Evolutionary conservation across 2,888 invertebrate genomes (phyloP), one percentile per base, ranked within the genome.

Genomic region (Atherix ibis): DNA sequence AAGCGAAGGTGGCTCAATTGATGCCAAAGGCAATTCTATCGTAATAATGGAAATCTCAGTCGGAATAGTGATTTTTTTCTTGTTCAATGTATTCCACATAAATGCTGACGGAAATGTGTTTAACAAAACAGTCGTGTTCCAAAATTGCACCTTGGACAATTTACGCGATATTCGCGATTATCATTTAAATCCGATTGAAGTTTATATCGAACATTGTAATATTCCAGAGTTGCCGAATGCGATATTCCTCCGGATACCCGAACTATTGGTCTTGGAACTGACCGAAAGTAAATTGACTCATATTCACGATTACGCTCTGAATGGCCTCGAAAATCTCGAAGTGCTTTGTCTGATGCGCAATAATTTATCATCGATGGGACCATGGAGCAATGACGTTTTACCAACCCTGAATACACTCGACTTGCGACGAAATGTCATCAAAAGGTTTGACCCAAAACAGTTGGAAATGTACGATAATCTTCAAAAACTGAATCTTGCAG

Each of bases 371-470:
- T 27, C 41, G 13, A 37, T 62, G 1, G 48, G 49, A 17, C 48
- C 54, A 3, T 62, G 59, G 58, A 48, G 55, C 4, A 43, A 46
- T 27, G 44, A 49, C 9, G 52, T 53, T n/a, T 38, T 60, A 28
- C 40, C 38, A 2, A 48, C 48, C 1, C 43, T 61, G 2, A 38
- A 38, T 5, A 38, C 46, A 3, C 38, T 61, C 9, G 58, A 61
- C 41, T 29, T 59, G 12, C 52, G 56, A 6, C 48, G 53, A 4
- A 60, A 60, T 38, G 30, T 34, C 1, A 48, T 60, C 8, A 37
- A 24, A 3, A 28, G 35, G 1, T 33, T 60, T 4, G 37, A 43
- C 3, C 28, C 41, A 1, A 44, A 46, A 2, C 47, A 48, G 6
- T 56, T 61, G 14, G 33, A 31, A 1, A 46, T 43, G 1, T 61